phyloP scores from a whole-genome alignment of 2,113 vertebrate species.

The Cnemophilus loriae region DNA sequence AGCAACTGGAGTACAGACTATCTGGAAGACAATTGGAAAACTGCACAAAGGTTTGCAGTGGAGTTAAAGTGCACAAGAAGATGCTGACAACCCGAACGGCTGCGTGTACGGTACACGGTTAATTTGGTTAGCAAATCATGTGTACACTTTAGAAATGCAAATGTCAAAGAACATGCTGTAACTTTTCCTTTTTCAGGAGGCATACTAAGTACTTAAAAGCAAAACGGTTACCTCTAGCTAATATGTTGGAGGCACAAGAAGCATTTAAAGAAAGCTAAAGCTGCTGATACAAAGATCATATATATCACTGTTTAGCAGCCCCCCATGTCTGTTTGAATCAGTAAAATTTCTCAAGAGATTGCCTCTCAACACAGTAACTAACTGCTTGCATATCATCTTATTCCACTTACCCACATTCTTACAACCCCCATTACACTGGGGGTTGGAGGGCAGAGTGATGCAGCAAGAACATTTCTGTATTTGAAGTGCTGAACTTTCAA shows the following conservation, averaged over 20 bases:
- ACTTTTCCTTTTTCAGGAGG: neutral
- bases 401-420: neutral
- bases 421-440: neutral
- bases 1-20: neutral
- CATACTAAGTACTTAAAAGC: neutral
- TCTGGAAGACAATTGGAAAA: neutral
- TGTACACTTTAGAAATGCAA: neutral
- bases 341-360: neutral
- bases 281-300: neutral
- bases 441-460: too few relatives aligned
- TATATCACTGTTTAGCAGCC: too few relatives aligned
- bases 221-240: neutral
- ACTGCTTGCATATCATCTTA: neutral
- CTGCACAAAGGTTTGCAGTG: neutral
- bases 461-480: neutral
- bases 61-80: neutral
- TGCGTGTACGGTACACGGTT: fast-evolving
- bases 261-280: neutral
- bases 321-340: neutral
- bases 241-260: neutral
- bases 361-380: neutral
- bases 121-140: neutral
- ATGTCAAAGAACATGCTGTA: neutral
- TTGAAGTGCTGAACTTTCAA: neutral
- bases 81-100: neutral